Evolutionary conservation across 2,888 invertebrate genomes (phyloP).

Genomic region (Thereva unica): DNA sequence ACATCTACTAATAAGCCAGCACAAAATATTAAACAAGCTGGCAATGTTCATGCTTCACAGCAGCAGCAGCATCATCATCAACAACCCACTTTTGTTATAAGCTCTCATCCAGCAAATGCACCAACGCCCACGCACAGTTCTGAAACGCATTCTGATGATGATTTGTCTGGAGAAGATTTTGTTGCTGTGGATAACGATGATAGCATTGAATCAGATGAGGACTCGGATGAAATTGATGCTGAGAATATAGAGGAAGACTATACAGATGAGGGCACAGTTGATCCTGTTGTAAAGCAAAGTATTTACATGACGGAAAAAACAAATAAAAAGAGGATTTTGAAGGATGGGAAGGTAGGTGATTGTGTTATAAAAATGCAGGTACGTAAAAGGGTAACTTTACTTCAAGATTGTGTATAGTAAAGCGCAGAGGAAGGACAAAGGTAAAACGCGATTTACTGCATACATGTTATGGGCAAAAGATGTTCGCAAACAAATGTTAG

Average conservation of each 20-base stretch:
- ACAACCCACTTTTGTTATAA: not conserved
- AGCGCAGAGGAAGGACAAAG: constrained; percentile 78
- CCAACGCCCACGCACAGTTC: constrained; percentile 6
- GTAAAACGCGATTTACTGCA: constrained; percentile 80
- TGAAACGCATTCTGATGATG: constrained; percentile 24
- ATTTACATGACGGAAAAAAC: constrained; percentile 81
- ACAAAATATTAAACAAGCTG: constrained; percentile 12
- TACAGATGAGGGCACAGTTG: constrained; percentile 46
- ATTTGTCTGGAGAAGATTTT: constrained; percentile 18
- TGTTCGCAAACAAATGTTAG: constrained; percentile 72
- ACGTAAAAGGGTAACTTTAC: not conserved
- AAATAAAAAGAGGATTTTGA: constrained; percentile 73
- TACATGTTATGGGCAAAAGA: constrained; percentile 92
- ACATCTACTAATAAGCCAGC: constrained; percentile 24
- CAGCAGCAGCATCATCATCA: not conserved
- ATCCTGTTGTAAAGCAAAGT: constrained; percentile 54
- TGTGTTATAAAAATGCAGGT: not conserved
- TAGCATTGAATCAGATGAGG: constrained; percentile 37
- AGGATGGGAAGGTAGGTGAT: constrained; percentile 61
- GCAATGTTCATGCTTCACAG: not conserved
- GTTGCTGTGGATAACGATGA: constrained; percentile 29
- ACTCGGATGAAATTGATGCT: constrained; percentile 41
- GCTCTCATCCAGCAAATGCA: not conserved
- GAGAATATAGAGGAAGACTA: constrained; percentile 41
- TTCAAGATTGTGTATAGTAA: constrained; percentile 66